Base-by-base conservation (phyloP, 2,113 vertebrate species). In the Mus pahari region DNA sequence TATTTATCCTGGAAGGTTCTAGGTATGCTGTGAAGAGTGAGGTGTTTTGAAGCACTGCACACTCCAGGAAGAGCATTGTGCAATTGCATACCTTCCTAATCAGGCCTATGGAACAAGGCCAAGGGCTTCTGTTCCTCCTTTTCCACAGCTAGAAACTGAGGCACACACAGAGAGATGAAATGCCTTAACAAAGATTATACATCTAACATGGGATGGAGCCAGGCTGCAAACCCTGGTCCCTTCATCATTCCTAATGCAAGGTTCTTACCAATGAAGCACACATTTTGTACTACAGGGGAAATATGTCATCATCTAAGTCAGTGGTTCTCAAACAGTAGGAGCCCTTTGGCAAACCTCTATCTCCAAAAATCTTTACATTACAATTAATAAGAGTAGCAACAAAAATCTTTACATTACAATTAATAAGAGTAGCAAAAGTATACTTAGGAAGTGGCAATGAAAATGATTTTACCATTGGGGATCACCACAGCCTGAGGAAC, bases 61-160 rank as follows among this genome's bases (percentile, higher is more conserved):
- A 14, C 39, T 45, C 77, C 45, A 50, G 48, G 5, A 55, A 81
- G 88, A 33, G 45, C 33, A 42, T 53, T 82, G 26, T 89, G 39
- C 11, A 11, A n/a, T 55, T 60, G 13, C 28, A 6, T 16, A 1
- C 11, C 33, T 31, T 28, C 33, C 31, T 84, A 39, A 89, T 5
- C 33, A 92, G 17, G 66, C 50, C 70, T 81, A 4, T 71, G 26
- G 26, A 42, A 53, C 9, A 22, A 81, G 66, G 87, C 13, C 68
- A 68, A 86, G 42, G 19, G 14, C 7, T 45, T 60, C 9, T 53
- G 12, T 22, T 68, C 33, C 48, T 70, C 39, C 48, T 88, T 88
- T 82, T 66, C 58, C 71, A 71, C n/a, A 36, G 36, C 12, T 77
- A n/a, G 91, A 92, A 94, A 92, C 75, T 12, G 17, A 90, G 88